Evolutionary conservation across 2,797 vertebrate species (phyloP).

Genomic region (Molothrus aeneus): DNA sequence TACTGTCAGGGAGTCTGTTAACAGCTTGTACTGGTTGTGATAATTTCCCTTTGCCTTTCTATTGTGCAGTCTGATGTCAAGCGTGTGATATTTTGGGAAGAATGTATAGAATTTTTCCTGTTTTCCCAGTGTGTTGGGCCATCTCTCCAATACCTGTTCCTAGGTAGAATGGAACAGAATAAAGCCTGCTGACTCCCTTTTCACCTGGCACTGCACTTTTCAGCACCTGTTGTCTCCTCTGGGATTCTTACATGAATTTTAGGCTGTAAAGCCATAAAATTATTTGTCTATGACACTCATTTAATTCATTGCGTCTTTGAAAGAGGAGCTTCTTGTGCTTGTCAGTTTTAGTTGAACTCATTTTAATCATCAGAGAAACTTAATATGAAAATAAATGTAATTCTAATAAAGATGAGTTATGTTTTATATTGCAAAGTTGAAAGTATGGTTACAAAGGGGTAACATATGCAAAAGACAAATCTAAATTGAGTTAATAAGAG

Average conservation of each 20-base stretch:
- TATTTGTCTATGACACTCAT: neutral
- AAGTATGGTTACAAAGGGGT: neutral
- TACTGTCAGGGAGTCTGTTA: neutral
- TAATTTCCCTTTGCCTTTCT: neutral
- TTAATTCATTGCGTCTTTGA: neutral
- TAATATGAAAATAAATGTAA: conserved; percentile 26
- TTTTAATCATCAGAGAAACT: neutral
- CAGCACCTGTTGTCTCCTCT: neutral
- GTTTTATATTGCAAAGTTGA: neutral
- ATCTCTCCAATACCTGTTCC: neutral
- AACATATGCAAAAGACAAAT: neutral
- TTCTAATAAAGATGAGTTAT: neutral
- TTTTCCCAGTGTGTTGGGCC: neutral
- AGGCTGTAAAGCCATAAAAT: neutral
- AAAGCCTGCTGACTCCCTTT: neutral
- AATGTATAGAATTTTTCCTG: neutral
- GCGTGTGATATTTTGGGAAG: neutral
- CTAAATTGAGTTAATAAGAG: conserved; percentile 23
- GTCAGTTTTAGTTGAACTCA: neutral
- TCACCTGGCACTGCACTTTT: neutral
- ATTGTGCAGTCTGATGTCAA: neutral
- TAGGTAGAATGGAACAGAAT: neutral
- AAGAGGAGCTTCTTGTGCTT: neutral
- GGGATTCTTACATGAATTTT: neutral
- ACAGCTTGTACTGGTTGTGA: neutral